These are phyloP conservation scores for Neria commutata DNA, from an alignment of 2,888 invertebrate genomes.

Conservation along the genomic window DNA sequence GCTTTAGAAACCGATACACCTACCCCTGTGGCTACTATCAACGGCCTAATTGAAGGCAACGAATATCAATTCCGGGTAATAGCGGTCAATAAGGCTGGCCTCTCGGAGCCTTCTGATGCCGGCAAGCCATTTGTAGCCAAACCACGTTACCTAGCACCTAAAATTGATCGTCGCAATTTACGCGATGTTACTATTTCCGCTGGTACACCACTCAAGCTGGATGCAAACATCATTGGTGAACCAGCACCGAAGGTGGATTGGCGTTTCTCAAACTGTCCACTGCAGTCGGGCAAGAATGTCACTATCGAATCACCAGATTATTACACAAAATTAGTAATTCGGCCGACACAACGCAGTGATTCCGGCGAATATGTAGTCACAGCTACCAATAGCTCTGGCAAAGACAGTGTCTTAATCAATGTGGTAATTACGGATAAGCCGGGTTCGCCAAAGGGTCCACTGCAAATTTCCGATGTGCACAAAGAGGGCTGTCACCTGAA, in stretches of 20 bases:
- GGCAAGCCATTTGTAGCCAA: conserved; percentile 86
- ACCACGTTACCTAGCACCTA: conserved; percentile 89
- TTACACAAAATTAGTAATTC: conserved; percentile 83
- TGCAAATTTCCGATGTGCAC: conserved; percentile 86
- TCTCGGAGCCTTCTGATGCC: conserved; percentile 88
- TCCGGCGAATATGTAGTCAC: conserved; percentile 87
- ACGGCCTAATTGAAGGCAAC: conserved; percentile 91
- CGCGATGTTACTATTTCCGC: conserved; percentile 89
- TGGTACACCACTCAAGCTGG: conserved; percentile 90
- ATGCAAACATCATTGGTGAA: conserved; percentile 92
- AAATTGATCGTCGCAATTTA: conserved; percentile 92
- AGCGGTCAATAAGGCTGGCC: conserved; percentile 94
- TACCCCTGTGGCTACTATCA: conserved; percentile 78
- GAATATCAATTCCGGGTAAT: conserved; percentile 96
- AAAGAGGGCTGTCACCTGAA: conserved; percentile 92
- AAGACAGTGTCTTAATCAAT: conserved; percentile 80
- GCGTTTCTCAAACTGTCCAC: conserved; percentile 83
- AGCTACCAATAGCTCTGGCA: conserved; percentile 86
- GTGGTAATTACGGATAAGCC: conserved; percentile 90
- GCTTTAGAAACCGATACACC: conserved; percentile 82
- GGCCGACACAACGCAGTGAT: conserved; percentile 81
- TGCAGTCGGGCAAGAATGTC: conserved; percentile 73
- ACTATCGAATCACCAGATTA: conserved; percentile 85
- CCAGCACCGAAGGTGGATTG: conserved; percentile 94
- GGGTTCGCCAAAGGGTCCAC: conserved; percentile 84